Evolutionary conservation across 2,797 vertebrate species (phyloP), one percentile per base, ranked within the genome.

Genomic region (Argyrosomus regius): DNA sequence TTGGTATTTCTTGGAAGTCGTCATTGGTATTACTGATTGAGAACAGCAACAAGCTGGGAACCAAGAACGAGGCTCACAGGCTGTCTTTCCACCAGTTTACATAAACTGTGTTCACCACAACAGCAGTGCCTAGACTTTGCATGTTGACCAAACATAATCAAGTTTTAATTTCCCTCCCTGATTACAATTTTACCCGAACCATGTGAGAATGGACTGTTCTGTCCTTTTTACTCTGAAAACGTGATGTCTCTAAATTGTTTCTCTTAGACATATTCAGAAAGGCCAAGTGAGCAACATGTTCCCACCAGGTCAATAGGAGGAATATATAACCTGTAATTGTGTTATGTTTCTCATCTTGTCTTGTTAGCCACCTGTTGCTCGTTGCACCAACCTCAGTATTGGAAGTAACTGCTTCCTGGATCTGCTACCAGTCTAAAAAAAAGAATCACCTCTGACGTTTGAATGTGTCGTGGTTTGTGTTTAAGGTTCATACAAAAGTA

Each of bases 251-350:
- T n/a, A 43, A 50, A 78, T 58, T 0, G n/a, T 54, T 43, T 53
- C 5, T 67, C 3, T 18, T 22, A 12, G 65, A 46, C 26, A 50
- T 22, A 78, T 78, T 76, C 16, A 24, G 28, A 81, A 80, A 80
- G 31, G 58, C 16, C 43, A 91, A 81, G 45, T 78, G 52, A 80
- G 77, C 76, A 72, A 5, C 35, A 56, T 89, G 83, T 91, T 77
- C 57, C 76, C 35, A 18, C 4, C 43, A n/a, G 52, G 22, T 60
- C n/a, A 49, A 26, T 41, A 43, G 65, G 22, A 50, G 26, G 59
- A 64, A 49, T 53, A 7, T 11, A 61, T 48, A 65, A 24, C 20
- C 46, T 58, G 20, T 82, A 79, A 92, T 85, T 72, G 48, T 50
- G 58, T 92, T 92, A 67, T 60, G 75, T 67, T 75, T 61, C 69